phyloP scores from a whole-genome alignment of 2,797 vertebrate species.

The Philypnodon macrostomus region DNA sequence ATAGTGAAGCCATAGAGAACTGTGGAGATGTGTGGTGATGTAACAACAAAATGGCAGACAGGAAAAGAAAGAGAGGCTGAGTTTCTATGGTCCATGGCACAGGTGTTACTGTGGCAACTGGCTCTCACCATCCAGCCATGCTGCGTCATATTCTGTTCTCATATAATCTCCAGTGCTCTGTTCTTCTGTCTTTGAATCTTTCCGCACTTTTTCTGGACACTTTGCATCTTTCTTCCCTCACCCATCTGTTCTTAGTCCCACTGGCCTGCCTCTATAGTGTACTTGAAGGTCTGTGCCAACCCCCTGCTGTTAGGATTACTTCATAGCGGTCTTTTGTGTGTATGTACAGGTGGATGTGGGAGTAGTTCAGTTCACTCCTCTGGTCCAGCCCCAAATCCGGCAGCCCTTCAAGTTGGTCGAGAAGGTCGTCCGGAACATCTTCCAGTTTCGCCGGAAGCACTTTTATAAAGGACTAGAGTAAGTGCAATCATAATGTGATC shows the following conservation, averaged over 20 bases:
- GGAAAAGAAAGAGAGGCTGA: slow-evolving; percentile 37
- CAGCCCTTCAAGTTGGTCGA: slow-evolving; percentile 94
- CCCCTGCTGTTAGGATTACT: slow-evolving; percentile 19
- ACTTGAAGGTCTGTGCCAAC: slow-evolving; percentile 19
- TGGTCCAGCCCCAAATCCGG: slow-evolving; percentile 85
- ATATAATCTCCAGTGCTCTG: slow-evolving; percentile 45
- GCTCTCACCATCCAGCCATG: slow-evolving; percentile 65
- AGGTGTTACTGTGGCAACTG: slow-evolving; percentile 85
- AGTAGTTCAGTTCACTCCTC: slow-evolving; percentile 89
- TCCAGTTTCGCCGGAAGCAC: slow-evolving; percentile 93
- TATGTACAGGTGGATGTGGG: slow-evolving; percentile 88
- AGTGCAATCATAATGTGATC: slow-evolving; percentile 40
- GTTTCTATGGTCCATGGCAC: slow-evolving; percentile 71
- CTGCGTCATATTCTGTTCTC: slow-evolving; percentile 68
- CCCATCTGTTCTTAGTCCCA: slow-evolving; percentile 15
- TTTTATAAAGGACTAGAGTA: slow-evolving; percentile 88
- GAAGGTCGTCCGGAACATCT: slow-evolving; percentile 85
- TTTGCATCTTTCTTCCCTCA: slow-evolving; percentile 20
- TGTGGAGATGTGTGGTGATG: slow-evolving; percentile 45
- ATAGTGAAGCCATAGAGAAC: slow-evolving; percentile 5
- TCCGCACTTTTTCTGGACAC: slow-evolving; percentile 4
- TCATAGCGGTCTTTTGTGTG: slow-evolving; percentile 19
- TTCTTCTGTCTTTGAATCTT: slow-evolving; percentile 20
- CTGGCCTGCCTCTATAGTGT: slow-evolving; percentile 2
- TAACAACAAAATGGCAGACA: slow-evolving; percentile 25